Conservation (phyloP, 1,140 invertebrate genomes). For the Asobara japonica region DNA sequence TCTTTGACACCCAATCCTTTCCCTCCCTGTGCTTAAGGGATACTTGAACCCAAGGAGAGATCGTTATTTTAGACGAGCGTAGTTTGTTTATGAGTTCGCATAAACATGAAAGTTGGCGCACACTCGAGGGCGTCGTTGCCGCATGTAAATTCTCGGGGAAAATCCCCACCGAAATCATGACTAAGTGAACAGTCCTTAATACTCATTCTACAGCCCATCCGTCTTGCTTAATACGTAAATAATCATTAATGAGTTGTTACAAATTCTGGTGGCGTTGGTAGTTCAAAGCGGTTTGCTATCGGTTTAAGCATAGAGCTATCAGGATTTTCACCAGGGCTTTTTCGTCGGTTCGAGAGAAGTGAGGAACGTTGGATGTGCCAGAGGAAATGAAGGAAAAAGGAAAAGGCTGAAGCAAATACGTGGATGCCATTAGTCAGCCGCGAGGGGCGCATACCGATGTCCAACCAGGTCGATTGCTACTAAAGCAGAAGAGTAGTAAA, state of each 20-base stretch:
- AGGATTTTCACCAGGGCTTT: too few species aligned
- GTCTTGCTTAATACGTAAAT: not conserved
- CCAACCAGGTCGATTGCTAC: constrained; percentile 2
- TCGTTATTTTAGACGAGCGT: too few species aligned
- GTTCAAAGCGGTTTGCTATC: not conserved
- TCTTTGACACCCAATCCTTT: too few species aligned
- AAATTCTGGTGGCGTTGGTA: not conserved
- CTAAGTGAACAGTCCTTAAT: not conserved
- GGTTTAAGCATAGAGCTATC: not conserved
- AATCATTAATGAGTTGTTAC: not conserved
- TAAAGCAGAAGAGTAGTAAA: too few species aligned
- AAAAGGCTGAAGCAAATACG: not conserved
- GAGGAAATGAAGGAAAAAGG: not conserved
- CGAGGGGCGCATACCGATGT: constrained; percentile 29
- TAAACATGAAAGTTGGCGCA: too few species aligned
- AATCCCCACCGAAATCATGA: not conserved
- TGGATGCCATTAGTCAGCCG: constrained; percentile 18
- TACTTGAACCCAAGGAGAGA: not conserved
- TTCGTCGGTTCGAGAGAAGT: not conserved
- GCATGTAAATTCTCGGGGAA: not conserved
- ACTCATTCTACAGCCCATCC: not conserved
- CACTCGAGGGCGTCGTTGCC: not conserved
- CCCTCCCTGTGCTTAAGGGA: too few species aligned
- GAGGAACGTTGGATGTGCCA: not conserved
- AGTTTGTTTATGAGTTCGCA: constrained; percentile 3